A percentile compares a stretch with the other conserved stretches of the same genome.
phyloP scores from a whole-genome alignment of 2,113 vertebrate genomes.

The Nibea albiflora region DNA sequence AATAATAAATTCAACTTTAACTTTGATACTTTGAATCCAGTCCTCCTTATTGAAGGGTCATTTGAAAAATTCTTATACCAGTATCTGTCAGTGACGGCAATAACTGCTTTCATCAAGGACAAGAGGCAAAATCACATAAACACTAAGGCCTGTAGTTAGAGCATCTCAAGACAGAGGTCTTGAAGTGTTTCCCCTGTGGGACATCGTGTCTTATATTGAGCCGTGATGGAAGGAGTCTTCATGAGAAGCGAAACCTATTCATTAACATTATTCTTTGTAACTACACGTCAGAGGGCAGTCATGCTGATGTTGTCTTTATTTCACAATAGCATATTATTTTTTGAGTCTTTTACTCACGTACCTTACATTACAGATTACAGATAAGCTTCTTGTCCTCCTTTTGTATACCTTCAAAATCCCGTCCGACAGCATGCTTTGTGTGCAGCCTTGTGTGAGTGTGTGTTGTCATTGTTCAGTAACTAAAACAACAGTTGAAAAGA shows the following conservation, averaged over 20 bases:
- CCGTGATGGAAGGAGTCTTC: background rate
- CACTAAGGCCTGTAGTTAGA: background rate
- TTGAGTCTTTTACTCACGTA: background rate
- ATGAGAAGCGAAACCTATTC: background rate
- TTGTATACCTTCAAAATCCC: background rate
- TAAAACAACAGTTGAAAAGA: slow-evolving; percentile 7
- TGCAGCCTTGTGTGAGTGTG: background rate
- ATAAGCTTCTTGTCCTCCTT: background rate
- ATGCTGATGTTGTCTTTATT: background rate
- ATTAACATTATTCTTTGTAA: background rate
- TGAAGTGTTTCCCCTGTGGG: background rate
- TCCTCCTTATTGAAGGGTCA: too few species aligned
- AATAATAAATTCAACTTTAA: too few species aligned
- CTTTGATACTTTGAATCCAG: too few species aligned
- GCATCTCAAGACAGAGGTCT: background rate
- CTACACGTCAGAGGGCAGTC: background rate
- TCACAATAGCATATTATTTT: background rate
- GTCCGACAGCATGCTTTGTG: background rate
- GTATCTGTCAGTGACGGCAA: background rate
- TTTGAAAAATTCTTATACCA: too few species aligned
- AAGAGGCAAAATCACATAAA: background rate
- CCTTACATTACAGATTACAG: too few species aligned
- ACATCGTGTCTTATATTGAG: background rate
- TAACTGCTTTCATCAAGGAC: background rate
- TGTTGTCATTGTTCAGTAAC: background rate